These are phyloP conservation scores for Leistus spinibarbis DNA, from an alignment of 2,888 invertebrate genomes.

Conservation along the genomic window DNA sequence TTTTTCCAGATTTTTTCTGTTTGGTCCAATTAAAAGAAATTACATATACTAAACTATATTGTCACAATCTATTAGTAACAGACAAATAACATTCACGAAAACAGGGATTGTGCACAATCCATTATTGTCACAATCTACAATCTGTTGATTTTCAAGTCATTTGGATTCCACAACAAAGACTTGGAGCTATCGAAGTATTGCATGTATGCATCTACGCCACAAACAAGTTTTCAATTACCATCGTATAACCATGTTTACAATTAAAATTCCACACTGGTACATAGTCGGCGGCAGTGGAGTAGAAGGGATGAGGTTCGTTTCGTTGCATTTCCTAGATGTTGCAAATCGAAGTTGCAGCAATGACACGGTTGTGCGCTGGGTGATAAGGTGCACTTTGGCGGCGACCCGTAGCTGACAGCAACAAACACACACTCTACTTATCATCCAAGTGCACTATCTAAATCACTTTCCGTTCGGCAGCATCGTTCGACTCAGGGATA, in stretches of 20 bases:
- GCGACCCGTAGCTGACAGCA: neutral
- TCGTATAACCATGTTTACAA: conserved; percentile 1
- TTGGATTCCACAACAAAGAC: too few relatives aligned
- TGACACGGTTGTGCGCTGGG: neutral
- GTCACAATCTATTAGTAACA: too few relatives aligned
- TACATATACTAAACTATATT: too few relatives aligned
- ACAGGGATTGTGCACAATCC: too few relatives aligned
- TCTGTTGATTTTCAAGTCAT: too few relatives aligned
- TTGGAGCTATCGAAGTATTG: too few relatives aligned
- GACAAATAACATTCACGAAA: too few relatives aligned
- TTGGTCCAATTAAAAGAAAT: too few relatives aligned
- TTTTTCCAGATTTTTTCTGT: too few relatives aligned
- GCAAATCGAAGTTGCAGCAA: neutral
- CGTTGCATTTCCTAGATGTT: neutral
- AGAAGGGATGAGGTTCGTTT: neutral
- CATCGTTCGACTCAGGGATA: neutral
- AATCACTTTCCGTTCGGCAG: conserved; percentile 31
- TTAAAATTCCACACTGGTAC: conserved; percentile 1
- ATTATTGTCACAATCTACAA: too few relatives aligned
- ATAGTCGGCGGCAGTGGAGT: neutral
- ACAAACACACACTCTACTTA: conserved; percentile 3
- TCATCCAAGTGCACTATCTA: conserved; percentile 17
- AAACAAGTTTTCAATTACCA: neutral
- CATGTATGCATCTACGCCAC: neutral
- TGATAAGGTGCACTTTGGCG: conserved; percentile 6